Evolutionary conservation across 2,888 invertebrate species (phyloP).

Genomic region (Drosophila ochracea): DNA sequence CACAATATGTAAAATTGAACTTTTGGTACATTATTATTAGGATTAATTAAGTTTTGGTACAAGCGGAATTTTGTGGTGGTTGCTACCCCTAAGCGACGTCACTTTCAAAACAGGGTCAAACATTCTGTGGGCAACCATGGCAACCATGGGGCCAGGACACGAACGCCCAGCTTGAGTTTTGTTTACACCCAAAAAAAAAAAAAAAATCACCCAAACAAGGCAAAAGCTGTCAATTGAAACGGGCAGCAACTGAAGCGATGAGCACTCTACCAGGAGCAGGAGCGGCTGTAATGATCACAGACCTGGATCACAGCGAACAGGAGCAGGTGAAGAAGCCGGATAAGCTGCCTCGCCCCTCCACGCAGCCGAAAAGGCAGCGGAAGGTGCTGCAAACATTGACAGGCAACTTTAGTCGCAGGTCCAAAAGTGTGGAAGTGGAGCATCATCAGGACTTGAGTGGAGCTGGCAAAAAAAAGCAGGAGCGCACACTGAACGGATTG

Average conservation of each 20-base stretch:
- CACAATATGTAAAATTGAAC: not conserved
- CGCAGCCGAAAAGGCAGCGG: conserved; percentile 56
- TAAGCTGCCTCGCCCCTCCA: conserved; percentile 7
- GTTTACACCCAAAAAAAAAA: conserved; percentile 45
- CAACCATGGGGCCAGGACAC: conserved; percentile 42
- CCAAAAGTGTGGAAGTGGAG: conserved; percentile 79
- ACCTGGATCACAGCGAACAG: conserved; percentile 79
- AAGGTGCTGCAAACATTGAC: conserved; percentile 78
- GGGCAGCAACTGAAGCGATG: conserved; percentile 23
- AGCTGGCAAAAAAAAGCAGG: conserved; percentile 47
- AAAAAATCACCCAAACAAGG: conserved; percentile 15
- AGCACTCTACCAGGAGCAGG: conserved; percentile 24
- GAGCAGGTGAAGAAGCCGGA: conserved; percentile 20
- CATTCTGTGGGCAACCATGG: conserved; percentile 46
- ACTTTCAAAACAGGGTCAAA: conserved; percentile 62
- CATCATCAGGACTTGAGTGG: conserved; percentile 35
- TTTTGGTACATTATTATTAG: not conserved
- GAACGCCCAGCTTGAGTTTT: conserved; percentile 39
- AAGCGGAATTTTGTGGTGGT: not conserved
- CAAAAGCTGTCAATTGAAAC: conserved; percentile 39
- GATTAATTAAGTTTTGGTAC: not conserved
- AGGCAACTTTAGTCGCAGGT: conserved; percentile 81
- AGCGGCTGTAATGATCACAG: conserved; percentile 74
- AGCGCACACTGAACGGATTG: conserved; percentile 77
- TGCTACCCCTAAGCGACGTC: conserved; percentile 24